Evolutionary conservation across 2,113 vertebrate genomes (phyloP).

Genomic region (Sapayoa aenigma): DNA sequence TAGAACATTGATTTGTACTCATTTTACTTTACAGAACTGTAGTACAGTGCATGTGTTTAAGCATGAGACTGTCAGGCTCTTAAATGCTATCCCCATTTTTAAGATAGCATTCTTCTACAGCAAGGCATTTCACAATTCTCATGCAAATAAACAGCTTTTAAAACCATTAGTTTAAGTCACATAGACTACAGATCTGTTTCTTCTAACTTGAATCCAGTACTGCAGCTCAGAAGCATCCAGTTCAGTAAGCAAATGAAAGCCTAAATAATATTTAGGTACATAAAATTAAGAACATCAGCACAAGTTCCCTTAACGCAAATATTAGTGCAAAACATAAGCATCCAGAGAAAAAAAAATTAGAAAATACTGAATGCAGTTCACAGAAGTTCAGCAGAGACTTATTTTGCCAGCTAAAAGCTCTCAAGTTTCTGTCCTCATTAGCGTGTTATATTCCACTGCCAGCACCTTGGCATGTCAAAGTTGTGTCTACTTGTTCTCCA

Average conservation of each 20-base stretch:
- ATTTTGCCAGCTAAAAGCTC: background rate
- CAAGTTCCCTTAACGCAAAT: background rate
- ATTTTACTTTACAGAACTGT: background rate
- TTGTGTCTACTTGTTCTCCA: background rate
- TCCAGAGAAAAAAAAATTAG: background rate
- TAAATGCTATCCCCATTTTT: background rate
- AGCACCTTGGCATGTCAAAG: background rate
- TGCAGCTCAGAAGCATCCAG: background rate
- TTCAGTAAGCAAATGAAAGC: background rate
- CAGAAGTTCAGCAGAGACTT: background rate
- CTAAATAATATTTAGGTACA: background rate
- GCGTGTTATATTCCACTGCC: background rate
- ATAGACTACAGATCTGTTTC: background rate
- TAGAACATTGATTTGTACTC: background rate
- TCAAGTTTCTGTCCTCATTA: background rate
- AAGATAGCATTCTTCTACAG: background rate
- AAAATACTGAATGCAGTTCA: background rate
- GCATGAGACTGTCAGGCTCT: background rate
- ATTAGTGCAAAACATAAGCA: background rate
- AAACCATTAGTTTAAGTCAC: background rate
- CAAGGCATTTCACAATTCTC: background rate
- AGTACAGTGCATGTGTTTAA: background rate
- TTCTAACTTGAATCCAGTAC: background rate
- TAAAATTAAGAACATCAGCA: background rate
- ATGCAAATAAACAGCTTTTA: background rate